Conservation (phyloP, 37 sponge, comb jelly and placozoan species). For the Petrosia ficiformis region DNA sequence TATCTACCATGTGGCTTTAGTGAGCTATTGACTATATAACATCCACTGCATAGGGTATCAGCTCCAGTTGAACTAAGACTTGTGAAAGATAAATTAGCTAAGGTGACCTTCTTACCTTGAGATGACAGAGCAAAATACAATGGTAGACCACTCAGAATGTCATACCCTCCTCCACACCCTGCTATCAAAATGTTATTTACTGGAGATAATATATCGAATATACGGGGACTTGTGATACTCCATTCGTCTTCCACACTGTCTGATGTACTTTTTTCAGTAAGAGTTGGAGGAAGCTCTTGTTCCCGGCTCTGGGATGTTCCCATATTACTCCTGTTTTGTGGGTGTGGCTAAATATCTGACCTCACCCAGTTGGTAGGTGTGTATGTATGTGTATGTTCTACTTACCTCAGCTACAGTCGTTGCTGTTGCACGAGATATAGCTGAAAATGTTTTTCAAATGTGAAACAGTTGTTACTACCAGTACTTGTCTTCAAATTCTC, state of each 20-base stretch:
- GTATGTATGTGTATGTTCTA: too few relatives aligned
- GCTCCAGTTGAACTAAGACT: not conserved
- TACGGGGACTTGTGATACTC: constrained; percentile 25
- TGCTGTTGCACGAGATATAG: too few relatives aligned
- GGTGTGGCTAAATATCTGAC: too few relatives aligned
- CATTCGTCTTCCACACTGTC: too few relatives aligned
- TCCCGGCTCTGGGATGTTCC: too few relatives aligned
- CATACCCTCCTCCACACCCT: constrained; percentile 78
- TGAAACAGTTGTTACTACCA: not conserved
- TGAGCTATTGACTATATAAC: constrained; percentile 1
- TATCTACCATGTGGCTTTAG: not conserved
- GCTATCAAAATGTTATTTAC: constrained; percentile 38
- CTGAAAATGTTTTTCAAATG: not conserved
- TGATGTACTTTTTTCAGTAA: too few relatives aligned
- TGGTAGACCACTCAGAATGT: constrained; percentile 62
- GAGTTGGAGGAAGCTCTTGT: too few relatives aligned
- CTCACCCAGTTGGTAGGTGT: too few relatives aligned
- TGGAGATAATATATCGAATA: constrained; percentile 49
- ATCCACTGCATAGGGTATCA: constrained; percentile 15
- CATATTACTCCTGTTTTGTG: too few relatives aligned
- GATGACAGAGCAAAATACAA: constrained; percentile 44
- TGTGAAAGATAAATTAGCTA: constrained; percentile 75
- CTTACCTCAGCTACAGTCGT: too few relatives aligned
- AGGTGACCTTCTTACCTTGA: constrained; percentile 45
- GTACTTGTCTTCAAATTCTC: constrained; percentile 11